A percentile compares a stretch with the other conserved stretches of the same genome.
These are phyloP conservation scores for Crematogaster levior DNA, from an alignment of 2,888 invertebrate species.

Conservation along the genomic window DNA sequence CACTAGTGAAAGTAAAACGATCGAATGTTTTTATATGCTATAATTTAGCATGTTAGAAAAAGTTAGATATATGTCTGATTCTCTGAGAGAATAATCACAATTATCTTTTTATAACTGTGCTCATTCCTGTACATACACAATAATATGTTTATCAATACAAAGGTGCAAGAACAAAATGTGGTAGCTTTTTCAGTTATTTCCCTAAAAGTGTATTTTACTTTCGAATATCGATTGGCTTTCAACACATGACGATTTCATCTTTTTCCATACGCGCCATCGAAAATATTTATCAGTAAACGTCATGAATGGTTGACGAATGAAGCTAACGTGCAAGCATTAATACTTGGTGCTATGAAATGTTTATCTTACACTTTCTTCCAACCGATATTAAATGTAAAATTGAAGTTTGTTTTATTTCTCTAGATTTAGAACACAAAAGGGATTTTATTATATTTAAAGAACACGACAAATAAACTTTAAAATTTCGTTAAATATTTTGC, in stretches of 20 bases:
- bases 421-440: not conserved
- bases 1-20: slow-evolving; percentile 76
- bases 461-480: not conserved
- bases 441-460: not conserved
- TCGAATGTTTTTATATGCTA: slow-evolving; percentile 59
- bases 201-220: slow-evolving; percentile 66
- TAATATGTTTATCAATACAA: slow-evolving; percentile 50
- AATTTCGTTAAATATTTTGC: not conserved
- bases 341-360: not conserved
- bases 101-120: not conserved
- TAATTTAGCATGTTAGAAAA: slow-evolving; percentile 33
- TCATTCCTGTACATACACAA: slow-evolving; percentile 1
- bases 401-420: not conserved
- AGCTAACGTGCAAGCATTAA: not conserved
- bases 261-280: not conserved
- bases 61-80: slow-evolving; percentile 1
- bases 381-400: not conserved
- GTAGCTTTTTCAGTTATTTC: slow-evolving; percentile 43
- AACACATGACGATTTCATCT: not conserved
- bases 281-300: not conserved
- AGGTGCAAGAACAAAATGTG: not conserved
- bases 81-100: not conserved
- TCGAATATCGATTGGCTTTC: slow-evolving; percentile 38
- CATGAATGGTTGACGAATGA: not conserved
- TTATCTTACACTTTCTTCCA: not conserved